A percentile compares a stretch with the other conserved stretches of the same genome.
These are phyloP conservation scores for Danio kyathit DNA, from an alignment of 2,797 vertebrate genomes.

Conservation along the genomic window DNA sequence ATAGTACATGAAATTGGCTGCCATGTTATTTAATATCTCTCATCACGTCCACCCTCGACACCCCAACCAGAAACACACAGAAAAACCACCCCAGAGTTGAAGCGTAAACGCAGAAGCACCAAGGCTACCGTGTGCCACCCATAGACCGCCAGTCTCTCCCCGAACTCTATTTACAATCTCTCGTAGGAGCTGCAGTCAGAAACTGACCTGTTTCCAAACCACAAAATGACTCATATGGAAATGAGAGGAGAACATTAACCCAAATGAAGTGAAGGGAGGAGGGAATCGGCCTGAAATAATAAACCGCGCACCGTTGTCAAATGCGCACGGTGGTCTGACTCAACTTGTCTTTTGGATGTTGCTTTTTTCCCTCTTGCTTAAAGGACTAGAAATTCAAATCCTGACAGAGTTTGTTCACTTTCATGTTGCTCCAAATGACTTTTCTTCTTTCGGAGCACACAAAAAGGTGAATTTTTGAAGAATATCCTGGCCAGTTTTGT, in stretches of 20 bases:
- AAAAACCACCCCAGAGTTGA: conserved; percentile 12
- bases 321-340: conserved; percentile 74
- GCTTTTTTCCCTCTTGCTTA: neutral
- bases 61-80: neutral
- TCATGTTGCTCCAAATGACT: neutral
- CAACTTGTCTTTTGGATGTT: conserved; percentile 37
- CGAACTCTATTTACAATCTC: conserved; percentile 53
- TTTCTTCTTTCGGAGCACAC: neutral
- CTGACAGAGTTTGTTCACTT: conserved; percentile 6
- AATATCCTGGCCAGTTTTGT: neutral
- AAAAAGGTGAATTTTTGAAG: neutral
- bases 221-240: conserved; percentile 81
- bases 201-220: conserved; percentile 77
- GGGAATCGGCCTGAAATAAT: conserved; percentile 70
- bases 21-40: conserved; percentile 23
- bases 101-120: conserved; percentile 11
- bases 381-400: conserved; percentile 6
- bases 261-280: conserved; percentile 54
- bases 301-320: conserved; percentile 69
- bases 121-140: conserved; percentile 37
- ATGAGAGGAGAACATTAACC: conserved; percentile 67
- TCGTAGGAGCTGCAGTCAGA: conserved; percentile 65
- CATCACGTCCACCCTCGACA: conserved; percentile 19
- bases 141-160: conserved; percentile 40
- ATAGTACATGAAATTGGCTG: neutral